These are phyloP conservation scores for Fundulus diaphanus DNA, from an alignment of 2,797 vertebrate genomes.

Conservation along the genomic window DNA sequence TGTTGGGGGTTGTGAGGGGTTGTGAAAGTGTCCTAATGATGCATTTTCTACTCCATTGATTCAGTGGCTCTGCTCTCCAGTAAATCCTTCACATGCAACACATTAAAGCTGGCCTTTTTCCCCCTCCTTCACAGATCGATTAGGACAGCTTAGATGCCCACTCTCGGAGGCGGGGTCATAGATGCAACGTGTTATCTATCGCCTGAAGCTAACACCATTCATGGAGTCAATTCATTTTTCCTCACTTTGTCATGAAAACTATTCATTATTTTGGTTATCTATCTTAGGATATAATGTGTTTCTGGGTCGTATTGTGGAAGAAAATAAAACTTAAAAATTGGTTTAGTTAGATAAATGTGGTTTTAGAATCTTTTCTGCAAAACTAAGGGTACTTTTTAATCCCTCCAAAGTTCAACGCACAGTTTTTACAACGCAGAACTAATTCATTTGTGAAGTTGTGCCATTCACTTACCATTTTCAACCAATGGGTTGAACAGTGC, in stretches of 20 bases:
- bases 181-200: slow-evolving; percentile 75
- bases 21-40: slow-evolving; percentile 80
- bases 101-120: slow-evolving; percentile 82
- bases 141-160: slow-evolving; percentile 75
- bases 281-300: background rate
- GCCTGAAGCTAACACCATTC: slow-evolving; percentile 46
- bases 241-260: slow-evolving; percentile 8
- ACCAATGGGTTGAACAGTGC: background rate
- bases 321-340: background rate
- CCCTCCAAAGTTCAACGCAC: background rate
- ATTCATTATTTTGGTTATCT: slow-evolving; percentile 7
- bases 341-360: background rate
- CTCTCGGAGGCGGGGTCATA: slow-evolving; percentile 63
- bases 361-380: background rate
- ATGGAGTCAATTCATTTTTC: slow-evolving; percentile 10
- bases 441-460: background rate
- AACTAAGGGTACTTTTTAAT: slow-evolving; percentile 11
- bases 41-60: slow-evolving; percentile 86
- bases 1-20: slow-evolving; percentile 9
- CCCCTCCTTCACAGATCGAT: slow-evolving; percentile 80
- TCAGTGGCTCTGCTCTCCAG: slow-evolving; percentile 79
- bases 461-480: background rate
- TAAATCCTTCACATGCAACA: slow-evolving; percentile 86
- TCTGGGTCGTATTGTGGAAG: background rate
- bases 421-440: slow-evolving; percentile 2